These are phyloP conservation scores for Menidia menidia DNA, from an alignment of 2,797 vertebrate genomes.

Conservation along the genomic window DNA sequence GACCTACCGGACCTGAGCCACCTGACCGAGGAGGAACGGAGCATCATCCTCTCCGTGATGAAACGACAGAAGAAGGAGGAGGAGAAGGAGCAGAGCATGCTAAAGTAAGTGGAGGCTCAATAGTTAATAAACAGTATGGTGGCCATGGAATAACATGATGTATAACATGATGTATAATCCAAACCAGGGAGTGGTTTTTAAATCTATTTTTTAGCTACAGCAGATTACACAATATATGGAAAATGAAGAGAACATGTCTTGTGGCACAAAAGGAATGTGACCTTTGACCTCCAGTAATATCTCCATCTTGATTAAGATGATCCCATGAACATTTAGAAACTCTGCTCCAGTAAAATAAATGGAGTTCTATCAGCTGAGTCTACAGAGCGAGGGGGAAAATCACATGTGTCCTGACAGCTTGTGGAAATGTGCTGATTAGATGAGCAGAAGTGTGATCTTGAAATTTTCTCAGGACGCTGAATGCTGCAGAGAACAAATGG, in stretches of 20 bases:
- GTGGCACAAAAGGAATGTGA: slow-evolving; percentile 1
- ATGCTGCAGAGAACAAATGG: not conserved
- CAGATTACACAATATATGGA: not conserved
- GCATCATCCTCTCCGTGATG: slow-evolving; percentile 94
- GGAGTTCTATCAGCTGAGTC: not conserved
- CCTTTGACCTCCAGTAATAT: slow-evolving; percentile 6
- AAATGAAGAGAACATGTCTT: slow-evolving; percentile 3
- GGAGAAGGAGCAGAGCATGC: slow-evolving; percentile 93
- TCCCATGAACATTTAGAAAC: not conserved
- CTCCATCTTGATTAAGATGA: not conserved
- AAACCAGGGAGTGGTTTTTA: no score
- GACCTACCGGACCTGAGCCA: slow-evolving; percentile 95
- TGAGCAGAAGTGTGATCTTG: not conserved
- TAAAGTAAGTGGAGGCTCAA: slow-evolving; percentile 85
- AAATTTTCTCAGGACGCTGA: not conserved
- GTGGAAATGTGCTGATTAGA: not conserved
- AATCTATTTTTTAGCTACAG: not conserved
- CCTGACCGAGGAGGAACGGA: slow-evolving; percentile 93
- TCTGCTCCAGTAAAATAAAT: not conserved
- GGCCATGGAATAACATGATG: not conserved
- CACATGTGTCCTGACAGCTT: not conserved
- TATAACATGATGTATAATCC: not conserved
- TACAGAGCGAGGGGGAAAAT: not conserved
- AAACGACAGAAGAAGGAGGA: slow-evolving; percentile 93
- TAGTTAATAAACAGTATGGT: not conserved